These are phyloP conservation scores for Eucera pruinosa DNA, from an alignment of 2,888 invertebrate species.

Conservation along the genomic window DNA sequence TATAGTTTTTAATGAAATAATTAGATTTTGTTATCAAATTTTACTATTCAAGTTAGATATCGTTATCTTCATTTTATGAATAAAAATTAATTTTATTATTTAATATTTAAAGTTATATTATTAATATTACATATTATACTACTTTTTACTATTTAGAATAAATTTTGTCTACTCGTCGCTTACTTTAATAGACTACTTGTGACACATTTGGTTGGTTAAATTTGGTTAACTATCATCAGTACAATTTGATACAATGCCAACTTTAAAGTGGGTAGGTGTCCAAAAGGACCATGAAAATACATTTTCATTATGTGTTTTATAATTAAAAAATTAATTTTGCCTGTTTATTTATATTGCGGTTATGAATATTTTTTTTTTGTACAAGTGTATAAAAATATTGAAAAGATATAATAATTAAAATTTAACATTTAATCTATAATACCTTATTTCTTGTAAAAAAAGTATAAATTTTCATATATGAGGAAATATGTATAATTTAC, in stretches of 20 bases:
- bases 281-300: conserved; percentile 18
- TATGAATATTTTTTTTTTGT: background rate
- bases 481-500: too few species aligned
- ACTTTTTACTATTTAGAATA: background rate
- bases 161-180: background rate
- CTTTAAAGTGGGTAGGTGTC: conserved; percentile 43
- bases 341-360: conserved; percentile 12
- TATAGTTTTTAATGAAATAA: too few species aligned
- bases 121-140: too few species aligned
- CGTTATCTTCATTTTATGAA: too few species aligned
- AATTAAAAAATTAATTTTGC: conserved; percentile 15
- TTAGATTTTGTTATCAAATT: too few species aligned
- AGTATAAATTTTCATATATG: background rate
- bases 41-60: too few species aligned
- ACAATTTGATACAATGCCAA: conserved; percentile 57
- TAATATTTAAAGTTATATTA: too few species aligned
- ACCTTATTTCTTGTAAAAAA: background rate
- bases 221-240: conserved; percentile 50
- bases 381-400: background rate
- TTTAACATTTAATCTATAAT: background rate
- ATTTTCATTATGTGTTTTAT: background rate
- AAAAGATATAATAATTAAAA: background rate
- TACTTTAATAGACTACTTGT: background rate
- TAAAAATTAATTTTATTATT: too few species aligned
- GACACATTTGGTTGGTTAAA: conserved; percentile 16